phyloP scores from a whole-genome alignment of 2,113 vertebrate genomes.

The Podiceps cristatus region DNA sequence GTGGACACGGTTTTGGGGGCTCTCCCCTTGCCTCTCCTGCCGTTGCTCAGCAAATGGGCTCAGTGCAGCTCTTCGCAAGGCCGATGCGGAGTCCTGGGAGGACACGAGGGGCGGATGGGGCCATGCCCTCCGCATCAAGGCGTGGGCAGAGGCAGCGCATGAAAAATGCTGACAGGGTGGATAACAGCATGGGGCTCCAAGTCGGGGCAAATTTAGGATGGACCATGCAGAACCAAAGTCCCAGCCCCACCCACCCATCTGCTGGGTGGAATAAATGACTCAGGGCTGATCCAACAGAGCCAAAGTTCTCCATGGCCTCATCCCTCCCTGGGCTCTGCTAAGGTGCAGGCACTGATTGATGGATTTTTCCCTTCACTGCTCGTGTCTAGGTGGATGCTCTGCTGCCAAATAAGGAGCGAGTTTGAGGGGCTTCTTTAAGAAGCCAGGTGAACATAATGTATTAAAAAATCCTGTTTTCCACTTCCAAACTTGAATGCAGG shows the following conservation, averaged over 20 bases:
- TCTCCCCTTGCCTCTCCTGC: background rate
- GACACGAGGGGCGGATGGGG: background rate
- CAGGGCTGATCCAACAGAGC: background rate
- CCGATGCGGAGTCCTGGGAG: background rate
- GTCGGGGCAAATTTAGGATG: background rate
- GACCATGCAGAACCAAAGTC: background rate
- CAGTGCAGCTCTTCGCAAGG: background rate
- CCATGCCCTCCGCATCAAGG: background rate
- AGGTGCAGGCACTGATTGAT: background rate
- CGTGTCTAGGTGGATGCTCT: background rate
- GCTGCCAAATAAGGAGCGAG: background rate
- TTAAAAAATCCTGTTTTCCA: background rate
- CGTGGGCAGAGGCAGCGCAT: background rate
- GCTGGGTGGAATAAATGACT: background rate
- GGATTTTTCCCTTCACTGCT: background rate
- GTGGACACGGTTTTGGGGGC: background rate
- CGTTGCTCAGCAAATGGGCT: background rate
- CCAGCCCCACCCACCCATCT: background rate
- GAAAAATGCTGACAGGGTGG: background rate
- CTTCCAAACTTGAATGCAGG: background rate
- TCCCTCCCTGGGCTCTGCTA: background rate
- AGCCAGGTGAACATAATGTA: background rate
- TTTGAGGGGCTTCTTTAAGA: background rate
- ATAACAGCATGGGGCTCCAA: background rate
- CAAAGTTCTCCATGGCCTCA: fast-evolving